A percentile compares a stretch with the other conserved stretches of the same genome.
These are phyloP conservation scores for Laticauda laticaudata DNA, from an alignment of 2,113 vertebrate genomes.

Conservation along the genomic window DNA sequence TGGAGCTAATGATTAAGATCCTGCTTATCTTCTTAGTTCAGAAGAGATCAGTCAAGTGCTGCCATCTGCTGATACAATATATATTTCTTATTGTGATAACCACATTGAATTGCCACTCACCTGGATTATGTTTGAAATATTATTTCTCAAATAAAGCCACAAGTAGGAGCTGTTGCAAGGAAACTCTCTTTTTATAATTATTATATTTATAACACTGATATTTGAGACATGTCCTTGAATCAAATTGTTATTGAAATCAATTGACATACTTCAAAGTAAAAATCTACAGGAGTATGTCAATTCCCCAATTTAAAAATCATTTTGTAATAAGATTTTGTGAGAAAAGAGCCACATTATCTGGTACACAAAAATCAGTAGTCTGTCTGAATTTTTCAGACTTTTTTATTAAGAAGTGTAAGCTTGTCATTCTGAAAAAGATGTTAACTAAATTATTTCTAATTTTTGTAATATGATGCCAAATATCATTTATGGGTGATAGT, in stretches of 20 bases:
- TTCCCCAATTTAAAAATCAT: background rate
- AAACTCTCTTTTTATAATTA: background rate
- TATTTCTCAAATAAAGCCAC: background rate
- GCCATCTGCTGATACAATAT: background rate
- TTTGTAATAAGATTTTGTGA: background rate
- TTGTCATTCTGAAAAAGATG: background rate
- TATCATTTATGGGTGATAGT: background rate
- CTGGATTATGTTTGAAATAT: background rate
- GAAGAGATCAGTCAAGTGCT: background rate
- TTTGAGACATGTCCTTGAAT: background rate
- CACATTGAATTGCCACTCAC: background rate
- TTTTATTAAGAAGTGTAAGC: background rate
- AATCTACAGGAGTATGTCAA: background rate
- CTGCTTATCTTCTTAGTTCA: background rate
- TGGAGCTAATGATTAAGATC: background rate
- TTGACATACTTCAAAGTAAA: background rate
- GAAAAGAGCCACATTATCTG: background rate
- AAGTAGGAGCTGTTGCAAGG: background rate
- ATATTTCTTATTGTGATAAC: background rate
- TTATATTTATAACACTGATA: constrained; percentile 9
- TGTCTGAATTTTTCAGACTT: background rate
- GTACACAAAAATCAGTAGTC: background rate
- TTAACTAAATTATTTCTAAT: background rate
- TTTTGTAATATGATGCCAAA: background rate
- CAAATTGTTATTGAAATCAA: background rate